Base-by-base conservation (phyloP, 2,113 vertebrate genomes). In the Carlito syrichta region DNA sequence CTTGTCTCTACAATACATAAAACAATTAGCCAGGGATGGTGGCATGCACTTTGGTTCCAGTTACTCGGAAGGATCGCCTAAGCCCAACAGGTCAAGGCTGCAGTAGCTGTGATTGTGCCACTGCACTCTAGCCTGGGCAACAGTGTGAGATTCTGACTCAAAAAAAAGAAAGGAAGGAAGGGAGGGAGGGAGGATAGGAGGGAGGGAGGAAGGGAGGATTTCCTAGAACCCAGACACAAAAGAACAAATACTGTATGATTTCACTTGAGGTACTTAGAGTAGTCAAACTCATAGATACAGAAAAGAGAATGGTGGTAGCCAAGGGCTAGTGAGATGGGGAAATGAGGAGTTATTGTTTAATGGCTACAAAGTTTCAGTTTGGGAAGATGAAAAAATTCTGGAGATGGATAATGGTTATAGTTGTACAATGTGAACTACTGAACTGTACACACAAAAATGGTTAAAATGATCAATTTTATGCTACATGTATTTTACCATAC, bases 141-240 rank as follows among this genome's bases (percentile, higher is more conserved):
- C 5, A 32, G 0, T 30, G 10, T 12, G 0, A 63, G 30, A 32
- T 30, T 62, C 27, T 0, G 60, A 30, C 60, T 63, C 60, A 32
- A 30, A 63, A 63, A 14, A 27, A 3, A 62, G 30, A 16, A 66
- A 60, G 92, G 89, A 90, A 81, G 38, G 32, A 63, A 68, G 35
- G n/a, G n/a, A 3, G 32, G 40, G 93, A 93, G n/a, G n/a, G n/a
- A n/a, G n/a, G n/a, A n/a, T n/a, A n/a, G n/a, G n/a, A 62, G 30
- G 5, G 32, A 60, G 92, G 89, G 87, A 81, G 38, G 32, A 63
- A 68, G 35, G n/a, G n/a, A 3, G 32, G 40, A 95, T 91, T 91
- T 48, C 63, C 83, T 89, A 95, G 14, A 89, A 86, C 19, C 54
- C 62, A 94, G 43, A 92, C 62, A 94, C 38, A 90, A 85, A 79